Evolutionary conservation across 2,797 vertebrate species (phyloP).

Genomic region (Tiaroga cobitis): DNA sequence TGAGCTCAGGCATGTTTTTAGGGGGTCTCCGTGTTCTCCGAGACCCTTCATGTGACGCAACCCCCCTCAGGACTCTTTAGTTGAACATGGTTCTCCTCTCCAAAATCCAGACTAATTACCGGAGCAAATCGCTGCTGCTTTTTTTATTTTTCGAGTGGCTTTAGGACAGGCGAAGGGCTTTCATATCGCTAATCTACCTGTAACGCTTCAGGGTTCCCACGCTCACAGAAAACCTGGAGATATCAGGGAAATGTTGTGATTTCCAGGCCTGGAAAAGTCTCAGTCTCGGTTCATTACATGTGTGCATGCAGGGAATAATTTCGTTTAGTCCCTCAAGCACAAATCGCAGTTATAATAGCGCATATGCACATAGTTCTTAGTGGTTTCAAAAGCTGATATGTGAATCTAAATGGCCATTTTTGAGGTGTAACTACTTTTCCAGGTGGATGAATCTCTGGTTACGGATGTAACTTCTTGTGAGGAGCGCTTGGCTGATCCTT

Average conservation of each 20-base stretch:
- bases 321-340: background rate
- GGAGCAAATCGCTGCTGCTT: conserved; percentile 48
- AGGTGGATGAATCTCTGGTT: conserved; percentile 4
- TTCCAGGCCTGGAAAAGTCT: conserved; percentile 19
- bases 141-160: conserved; percentile 19
- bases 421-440: background rate
- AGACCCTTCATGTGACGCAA: conserved; percentile 19
- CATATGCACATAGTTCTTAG: background rate
- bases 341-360: background rate
- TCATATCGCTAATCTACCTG: conserved; percentile 44
- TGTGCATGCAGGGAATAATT: background rate
- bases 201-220: conserved; percentile 37
- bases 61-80: conserved; percentile 30
- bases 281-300: background rate
- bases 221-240: conserved; percentile 10
- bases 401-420: background rate
- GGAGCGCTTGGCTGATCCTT: background rate
- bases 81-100: conserved; percentile 7
- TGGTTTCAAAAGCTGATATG: background rate
- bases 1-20: conserved; percentile 44
- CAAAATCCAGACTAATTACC: conserved; percentile 32
- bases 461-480: background rate
- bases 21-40: conserved; percentile 21
- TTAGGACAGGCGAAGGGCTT: conserved; percentile 38
- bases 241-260: conserved; percentile 30